Conservation (phyloP, 2,113 vertebrate species). For the Dicentrarchus labrax region DNA sequence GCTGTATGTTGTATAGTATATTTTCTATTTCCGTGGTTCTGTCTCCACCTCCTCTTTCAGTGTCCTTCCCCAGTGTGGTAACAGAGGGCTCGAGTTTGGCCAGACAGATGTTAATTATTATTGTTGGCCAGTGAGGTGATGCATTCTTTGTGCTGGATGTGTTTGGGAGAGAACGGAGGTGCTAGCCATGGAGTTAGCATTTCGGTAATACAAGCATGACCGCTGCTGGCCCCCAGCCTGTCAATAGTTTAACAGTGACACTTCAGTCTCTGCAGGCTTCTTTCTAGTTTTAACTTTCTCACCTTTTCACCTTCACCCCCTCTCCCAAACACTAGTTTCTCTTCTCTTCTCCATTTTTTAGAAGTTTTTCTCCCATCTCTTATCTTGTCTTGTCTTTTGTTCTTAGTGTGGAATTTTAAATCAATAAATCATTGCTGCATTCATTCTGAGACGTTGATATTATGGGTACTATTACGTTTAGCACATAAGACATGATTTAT, state of each 20-base stretch:
- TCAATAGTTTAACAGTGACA: conserved; percentile 52
- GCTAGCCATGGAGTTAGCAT: conserved; percentile 74
- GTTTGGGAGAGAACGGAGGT: conserved; percentile 77
- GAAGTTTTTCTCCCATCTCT: background rate
- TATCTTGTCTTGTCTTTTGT: background rate
- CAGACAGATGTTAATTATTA: conserved; percentile 56
- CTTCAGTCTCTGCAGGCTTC: conserved; percentile 43
- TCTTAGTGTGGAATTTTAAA: background rate
- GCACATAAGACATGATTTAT: background rate
- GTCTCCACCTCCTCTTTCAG: conserved; percentile 1
- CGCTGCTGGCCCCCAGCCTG: conserved; percentile 50
- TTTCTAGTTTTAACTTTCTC: conserved; percentile 27
- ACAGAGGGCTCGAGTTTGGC: conserved; percentile 38
- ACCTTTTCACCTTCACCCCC: conserved; percentile 49
- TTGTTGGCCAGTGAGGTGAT: conserved; percentile 74
- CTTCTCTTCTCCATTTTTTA: background rate
- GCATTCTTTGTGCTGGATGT: conserved; percentile 72
- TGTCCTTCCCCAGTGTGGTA: conserved; percentile 15
- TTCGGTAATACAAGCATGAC: conserved; percentile 70
- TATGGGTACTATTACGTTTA: background rate
- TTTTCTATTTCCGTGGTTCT: conserved; percentile 24
- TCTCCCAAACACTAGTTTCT: background rate
- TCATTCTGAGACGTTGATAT: background rate
- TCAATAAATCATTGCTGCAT: background rate
- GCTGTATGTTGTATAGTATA: conserved; percentile 14